Evolutionary conservation across 2,797 vertebrate species (phyloP).

Genomic region (Sebastes paucispinis): DNA sequence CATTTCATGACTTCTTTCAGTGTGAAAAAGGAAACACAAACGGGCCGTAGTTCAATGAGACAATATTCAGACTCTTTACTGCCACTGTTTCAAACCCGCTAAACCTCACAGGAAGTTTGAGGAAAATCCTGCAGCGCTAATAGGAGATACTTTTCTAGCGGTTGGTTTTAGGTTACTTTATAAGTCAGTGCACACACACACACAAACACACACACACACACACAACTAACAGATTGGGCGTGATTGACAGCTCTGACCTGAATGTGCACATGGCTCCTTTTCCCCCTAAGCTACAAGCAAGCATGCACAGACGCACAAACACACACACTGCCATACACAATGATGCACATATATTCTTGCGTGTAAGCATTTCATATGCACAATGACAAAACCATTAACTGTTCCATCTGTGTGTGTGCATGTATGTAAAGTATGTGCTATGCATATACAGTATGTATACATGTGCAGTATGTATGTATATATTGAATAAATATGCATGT

Average conservation of each 20-base stretch:
- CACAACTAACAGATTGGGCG: constrained; percentile 42
- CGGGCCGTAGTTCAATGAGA: fast-evolving
- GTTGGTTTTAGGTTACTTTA: constrained; percentile 45
- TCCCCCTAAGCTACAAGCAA: constrained; percentile 56
- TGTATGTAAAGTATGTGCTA: neutral
- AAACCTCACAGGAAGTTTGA: neutral
- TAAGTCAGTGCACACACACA: constrained; percentile 18
- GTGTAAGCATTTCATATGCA: constrained; percentile 27
- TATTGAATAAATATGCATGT: neutral
- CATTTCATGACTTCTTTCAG: neutral
- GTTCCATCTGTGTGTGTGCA: constrained; percentile 12
- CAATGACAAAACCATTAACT: constrained; percentile 41
- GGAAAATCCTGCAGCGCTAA: constrained; percentile 22
- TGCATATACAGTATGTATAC: neutral
- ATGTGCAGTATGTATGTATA: neutral
- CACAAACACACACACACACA: constrained; percentile 4
- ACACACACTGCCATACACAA: constrained; percentile 19
- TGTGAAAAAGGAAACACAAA: neutral
- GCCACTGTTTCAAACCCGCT: neutral
- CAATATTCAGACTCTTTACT: neutral
- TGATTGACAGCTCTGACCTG: constrained; percentile 83
- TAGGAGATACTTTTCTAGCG: constrained; percentile 20
- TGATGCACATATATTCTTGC: constrained; percentile 33
- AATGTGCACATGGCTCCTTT: constrained; percentile 72
- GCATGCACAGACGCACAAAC: constrained; percentile 32